Percentiles rank a stretch among this genome's conserved stretches.
phyloP scores from a whole-genome alignment of 2,888 invertebrate genomes.

The Ormyrus thymus region DNA sequence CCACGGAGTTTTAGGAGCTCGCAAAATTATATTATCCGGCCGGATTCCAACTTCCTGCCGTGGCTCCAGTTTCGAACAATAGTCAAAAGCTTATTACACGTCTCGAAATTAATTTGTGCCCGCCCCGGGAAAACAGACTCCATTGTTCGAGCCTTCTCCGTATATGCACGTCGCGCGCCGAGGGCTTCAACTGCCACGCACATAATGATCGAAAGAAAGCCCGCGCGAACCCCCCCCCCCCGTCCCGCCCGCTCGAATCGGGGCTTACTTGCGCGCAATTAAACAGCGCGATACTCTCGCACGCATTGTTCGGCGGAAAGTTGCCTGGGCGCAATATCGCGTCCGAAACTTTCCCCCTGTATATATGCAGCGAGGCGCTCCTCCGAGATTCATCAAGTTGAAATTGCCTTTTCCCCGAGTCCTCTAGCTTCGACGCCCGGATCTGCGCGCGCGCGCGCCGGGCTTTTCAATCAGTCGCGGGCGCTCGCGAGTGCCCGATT shows the following conservation, averaged over 20 bases:
- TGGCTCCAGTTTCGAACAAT: too few relatives aligned
- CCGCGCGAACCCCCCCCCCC: not conserved
- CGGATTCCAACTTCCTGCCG: too few relatives aligned
- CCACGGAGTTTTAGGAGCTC: too few relatives aligned
- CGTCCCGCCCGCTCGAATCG: not conserved
- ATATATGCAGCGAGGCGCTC: not conserved
- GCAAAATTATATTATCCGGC: too few relatives aligned
- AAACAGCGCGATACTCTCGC: slow-evolving; percentile 13
- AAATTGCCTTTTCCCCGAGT: slow-evolving; percentile 35
- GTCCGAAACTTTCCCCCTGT: slow-evolving; percentile 2
- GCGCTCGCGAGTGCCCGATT: not conserved
- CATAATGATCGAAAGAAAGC: not conserved
- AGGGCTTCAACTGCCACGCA: too few relatives aligned
- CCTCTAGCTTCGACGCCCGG: not conserved
- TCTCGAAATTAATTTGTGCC: too few relatives aligned
- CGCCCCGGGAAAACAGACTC: too few relatives aligned
- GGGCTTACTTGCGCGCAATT: not conserved
- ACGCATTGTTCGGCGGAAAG: slow-evolving; percentile 8
- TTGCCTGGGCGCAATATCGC: slow-evolving; percentile 14
- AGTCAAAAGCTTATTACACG: too few relatives aligned
- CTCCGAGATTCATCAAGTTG: slow-evolving; percentile 28
- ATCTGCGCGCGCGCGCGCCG: not conserved
- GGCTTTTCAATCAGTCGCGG: not conserved
- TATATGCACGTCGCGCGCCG: too few relatives aligned
- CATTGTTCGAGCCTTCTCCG: too few relatives aligned